Percentiles rank a stretch among this genome's conserved stretches.
These are phyloP conservation scores for Passer montanus DNA, from an alignment of 2,113 vertebrate species.

Conservation along the genomic window DNA sequence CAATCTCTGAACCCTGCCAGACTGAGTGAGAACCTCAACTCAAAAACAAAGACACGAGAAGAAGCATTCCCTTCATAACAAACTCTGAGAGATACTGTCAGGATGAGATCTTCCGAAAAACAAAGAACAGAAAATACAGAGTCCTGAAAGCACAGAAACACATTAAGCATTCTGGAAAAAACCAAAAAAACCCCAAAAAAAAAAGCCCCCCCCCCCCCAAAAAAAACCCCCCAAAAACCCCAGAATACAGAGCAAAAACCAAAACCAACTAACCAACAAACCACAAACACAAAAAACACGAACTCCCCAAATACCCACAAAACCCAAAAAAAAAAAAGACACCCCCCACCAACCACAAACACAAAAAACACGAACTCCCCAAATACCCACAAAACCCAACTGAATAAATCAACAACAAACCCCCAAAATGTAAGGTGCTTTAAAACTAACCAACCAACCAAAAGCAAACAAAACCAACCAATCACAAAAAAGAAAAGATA, in stretches of 20 bases:
- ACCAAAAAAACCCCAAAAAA: not conserved
- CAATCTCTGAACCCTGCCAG: not conserved
- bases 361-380: not conserved
- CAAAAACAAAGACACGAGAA: not conserved
- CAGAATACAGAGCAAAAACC: not conserved
- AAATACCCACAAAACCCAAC: not conserved
- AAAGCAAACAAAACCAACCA: not conserved
- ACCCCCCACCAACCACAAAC: not conserved
- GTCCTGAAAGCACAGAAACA: not conserved
- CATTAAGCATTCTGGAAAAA: not conserved
- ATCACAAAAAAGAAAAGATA: no score
- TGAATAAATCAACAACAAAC: not conserved
- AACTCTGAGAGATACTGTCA: not conserved
- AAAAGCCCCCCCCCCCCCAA: no score
- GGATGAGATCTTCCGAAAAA: not conserved
- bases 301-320: not conserved
- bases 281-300: not conserved
- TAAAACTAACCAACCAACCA: not conserved
- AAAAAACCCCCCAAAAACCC: no score
- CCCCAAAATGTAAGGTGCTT: not conserved
- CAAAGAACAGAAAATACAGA: not conserved
- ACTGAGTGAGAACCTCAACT: not conserved
- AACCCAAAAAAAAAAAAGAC: no score
- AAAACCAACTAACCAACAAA: not conserved
- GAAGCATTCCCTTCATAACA: not conserved